Percentiles rank a stretch among this genome's conserved stretches.
Conservation (phyloP, 2,113 vertebrate species). For the Haliaeetus leucogaster region DNA sequence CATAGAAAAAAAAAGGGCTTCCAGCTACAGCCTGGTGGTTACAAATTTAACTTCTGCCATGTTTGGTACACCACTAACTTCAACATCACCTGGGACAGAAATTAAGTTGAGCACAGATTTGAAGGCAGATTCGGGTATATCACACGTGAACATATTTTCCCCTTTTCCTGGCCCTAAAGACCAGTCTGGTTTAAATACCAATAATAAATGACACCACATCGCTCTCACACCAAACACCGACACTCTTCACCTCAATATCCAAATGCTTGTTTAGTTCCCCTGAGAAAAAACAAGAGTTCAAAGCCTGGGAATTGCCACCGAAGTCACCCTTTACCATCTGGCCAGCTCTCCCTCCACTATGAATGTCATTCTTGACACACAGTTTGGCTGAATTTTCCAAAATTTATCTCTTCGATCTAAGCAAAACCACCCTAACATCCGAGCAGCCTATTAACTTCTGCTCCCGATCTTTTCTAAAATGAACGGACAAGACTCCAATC, state of each 20-base stretch:
- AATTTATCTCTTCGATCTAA: neutral
- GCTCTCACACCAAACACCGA: neutral
- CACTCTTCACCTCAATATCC: neutral
- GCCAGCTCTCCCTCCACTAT: neutral
- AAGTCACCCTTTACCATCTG: neutral
- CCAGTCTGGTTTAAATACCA: neutral
- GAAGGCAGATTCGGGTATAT: neutral
- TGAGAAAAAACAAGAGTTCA: neutral
- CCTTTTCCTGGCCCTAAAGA: neutral
- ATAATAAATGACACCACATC: neutral
- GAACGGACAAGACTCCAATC: neutral
- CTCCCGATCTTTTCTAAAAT: neutral
- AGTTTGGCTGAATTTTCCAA: neutral
- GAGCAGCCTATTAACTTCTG: rapidly evolving
- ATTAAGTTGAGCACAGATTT: neutral
- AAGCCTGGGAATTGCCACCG: neutral
- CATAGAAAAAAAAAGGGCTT: neutral
- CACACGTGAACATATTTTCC: neutral
- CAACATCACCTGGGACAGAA: neutral
- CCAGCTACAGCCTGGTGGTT: neutral
- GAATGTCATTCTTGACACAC: neutral
- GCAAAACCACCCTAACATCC: neutral
- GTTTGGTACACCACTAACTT: neutral
- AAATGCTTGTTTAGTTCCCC: neutral
- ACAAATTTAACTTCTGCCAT: neutral